Percentiles rank a stretch among this genome's conserved stretches.
phyloP scores from a whole-genome alignment of 23 tunicate genomes.

The Halocynthia roretzi region DNA sequence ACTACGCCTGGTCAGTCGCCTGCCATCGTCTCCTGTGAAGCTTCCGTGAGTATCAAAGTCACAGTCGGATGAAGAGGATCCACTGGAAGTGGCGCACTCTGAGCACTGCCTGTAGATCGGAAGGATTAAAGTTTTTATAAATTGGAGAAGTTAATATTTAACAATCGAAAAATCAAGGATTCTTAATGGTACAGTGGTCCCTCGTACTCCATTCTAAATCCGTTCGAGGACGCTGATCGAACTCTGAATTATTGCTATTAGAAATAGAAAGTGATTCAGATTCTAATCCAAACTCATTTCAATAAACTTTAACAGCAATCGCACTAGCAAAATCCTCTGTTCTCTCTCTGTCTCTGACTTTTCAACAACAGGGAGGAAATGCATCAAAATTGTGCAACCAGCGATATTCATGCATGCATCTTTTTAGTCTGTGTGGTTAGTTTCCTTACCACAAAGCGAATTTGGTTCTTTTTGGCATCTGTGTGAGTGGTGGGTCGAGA shows the following conservation, averaged over 20 bases:
- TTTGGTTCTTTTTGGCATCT: slow-evolving; percentile 74
- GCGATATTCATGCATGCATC: no score
- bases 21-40: slow-evolving; percentile 52
- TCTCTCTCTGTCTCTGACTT: no score
- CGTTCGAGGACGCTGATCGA: no score
- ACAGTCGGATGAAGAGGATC: slow-evolving; percentile 24
- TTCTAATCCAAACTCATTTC: no score
- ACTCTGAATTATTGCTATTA: no score
- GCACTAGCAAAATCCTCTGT: no score
- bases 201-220: no score
- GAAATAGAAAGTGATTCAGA: no score
- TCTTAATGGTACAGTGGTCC: no score
- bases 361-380: neutral
- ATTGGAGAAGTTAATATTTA: no score
- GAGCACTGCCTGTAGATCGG: slow-evolving; percentile 68
- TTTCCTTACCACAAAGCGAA: slow-evolving; percentile 60
- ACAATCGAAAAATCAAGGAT: no score
- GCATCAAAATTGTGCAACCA: neutral
- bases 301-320: no score
- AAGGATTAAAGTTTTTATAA: neutral
- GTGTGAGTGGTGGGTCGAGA: slow-evolving; percentile 76
- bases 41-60: slow-evolving; percentile 42
- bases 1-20: slow-evolving; percentile 47
- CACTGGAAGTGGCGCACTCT: slow-evolving; percentile 59
- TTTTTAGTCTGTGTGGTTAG: neutral